phyloP scores from a whole-genome alignment of 1,140 invertebrate genomes.

The Nomia melanderi region DNA sequence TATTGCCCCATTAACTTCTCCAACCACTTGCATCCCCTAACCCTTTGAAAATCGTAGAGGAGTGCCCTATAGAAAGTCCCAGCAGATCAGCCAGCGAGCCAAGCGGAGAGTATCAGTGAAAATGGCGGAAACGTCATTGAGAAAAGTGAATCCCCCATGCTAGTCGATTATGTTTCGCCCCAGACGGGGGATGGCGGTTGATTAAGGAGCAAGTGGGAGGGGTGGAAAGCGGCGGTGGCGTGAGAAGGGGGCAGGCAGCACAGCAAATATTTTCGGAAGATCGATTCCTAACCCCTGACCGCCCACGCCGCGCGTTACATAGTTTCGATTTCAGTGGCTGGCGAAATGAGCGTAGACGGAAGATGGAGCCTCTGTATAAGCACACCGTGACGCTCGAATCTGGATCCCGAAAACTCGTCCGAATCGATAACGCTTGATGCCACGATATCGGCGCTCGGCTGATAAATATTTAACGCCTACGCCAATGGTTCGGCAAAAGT shows the following conservation, averaged over 20 bases:
- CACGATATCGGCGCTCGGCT: not conserved
- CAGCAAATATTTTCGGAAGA: constrained; percentile 66
- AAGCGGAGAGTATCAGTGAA: not conserved
- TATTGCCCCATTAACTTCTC: not conserved
- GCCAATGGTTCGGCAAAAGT: not conserved
- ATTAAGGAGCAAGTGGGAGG: too few relatives aligned
- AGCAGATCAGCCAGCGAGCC: not conserved
- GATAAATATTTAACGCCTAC: not conserved
- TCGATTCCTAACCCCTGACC: constrained; percentile 60
- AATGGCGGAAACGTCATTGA: constrained; percentile 23
- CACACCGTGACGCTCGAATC: constrained; percentile 39
- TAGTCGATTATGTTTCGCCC: constrained; percentile 28
- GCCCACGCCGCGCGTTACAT: constrained; percentile 53
- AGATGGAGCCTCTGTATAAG: constrained; percentile 65
- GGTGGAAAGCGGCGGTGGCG: not conserved
- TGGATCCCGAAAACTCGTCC: constrained; percentile 37
- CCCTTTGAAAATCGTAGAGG: not conserved
- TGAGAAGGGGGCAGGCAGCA: not conserved
- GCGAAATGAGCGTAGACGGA: constrained; percentile 50
- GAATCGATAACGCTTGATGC: constrained; percentile 17
- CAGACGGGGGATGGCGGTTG: too few relatives aligned
- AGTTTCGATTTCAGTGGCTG: constrained; percentile 62
- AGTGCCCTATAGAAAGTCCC: too few relatives aligned
- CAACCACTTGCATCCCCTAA: not conserved
- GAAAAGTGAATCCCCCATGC: not conserved